Base-by-base conservation (phyloP, 2,888 invertebrate genomes). In the Xestia rhomboidea region DNA sequence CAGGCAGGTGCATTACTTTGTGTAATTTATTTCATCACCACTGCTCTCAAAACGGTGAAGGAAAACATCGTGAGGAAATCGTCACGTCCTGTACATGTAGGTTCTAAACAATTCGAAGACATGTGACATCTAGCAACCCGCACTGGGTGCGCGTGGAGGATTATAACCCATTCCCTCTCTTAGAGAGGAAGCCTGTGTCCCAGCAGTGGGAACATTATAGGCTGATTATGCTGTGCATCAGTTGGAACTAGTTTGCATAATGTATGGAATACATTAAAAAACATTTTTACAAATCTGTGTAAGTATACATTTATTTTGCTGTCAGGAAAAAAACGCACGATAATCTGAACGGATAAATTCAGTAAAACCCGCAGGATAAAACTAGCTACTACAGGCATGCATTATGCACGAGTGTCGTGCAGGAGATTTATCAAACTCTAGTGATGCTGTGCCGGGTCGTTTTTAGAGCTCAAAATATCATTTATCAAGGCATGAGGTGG, bases 341-440 rank as follows among this genome's bases (percentile, higher is more conserved):
- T 77, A 76, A 67, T 66, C 34, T 46, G 13, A 34, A 27, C 30
- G 27, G 13, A 44, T 66, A 51, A 24, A 27, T 73, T 51, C 51
- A 41, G 51, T 30, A 51, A 54, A 76, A 54, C 27, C 21, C 27
- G n/a, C 77, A 11, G 38, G 24, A 67, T 67, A n/a, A 54, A 44
- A 79, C 44, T 46, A 57, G 46, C 30, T 24, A 64, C 30, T 24
- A 64, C 24, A 49, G 44, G 24, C 49, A 72, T 78, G 78, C 78
- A 72, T 79, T 57, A 79, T 78, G 80, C 80, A 78, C 4, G n/a
- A 78, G 46, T 0, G 18, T 34, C 41, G 49, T 27, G 34, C 46
- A 38, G 10, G 13, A 57, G 30, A 78, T 78, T 72, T 79, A 66
- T 79, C 49, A 66, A 72, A 72, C 49, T 72, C 54, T 34, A 46